Conservation (phyloP, 2,888 invertebrate species). For the Acronicta alni region DNA sequence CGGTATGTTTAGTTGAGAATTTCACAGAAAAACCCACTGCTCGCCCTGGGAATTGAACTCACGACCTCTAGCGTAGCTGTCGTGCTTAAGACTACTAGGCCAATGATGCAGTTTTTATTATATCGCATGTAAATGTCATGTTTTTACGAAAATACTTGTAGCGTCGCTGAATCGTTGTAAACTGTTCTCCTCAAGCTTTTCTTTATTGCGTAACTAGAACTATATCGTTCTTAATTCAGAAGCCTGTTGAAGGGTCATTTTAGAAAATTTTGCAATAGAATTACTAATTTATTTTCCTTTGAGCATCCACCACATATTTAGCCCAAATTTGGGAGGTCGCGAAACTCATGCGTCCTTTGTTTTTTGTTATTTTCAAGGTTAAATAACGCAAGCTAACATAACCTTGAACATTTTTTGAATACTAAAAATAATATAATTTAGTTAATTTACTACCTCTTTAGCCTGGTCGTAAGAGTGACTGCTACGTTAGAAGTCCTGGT, state of each 20-base stretch:
- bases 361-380: too few species aligned
- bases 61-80: too few species aligned
- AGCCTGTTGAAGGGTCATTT: slow-evolving; percentile 7
- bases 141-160: slow-evolving; percentile 6
- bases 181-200: slow-evolving; percentile 6
- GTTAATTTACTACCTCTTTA: too few species aligned
- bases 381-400: slow-evolving; percentile 10
- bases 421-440: neutral
- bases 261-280: slow-evolving; percentile 36
- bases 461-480: too few species aligned
- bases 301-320: slow-evolving; percentile 18
- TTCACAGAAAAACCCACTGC: too few species aligned
- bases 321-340: neutral
- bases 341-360: slow-evolving; percentile 20
- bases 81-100: too few species aligned
- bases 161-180: neutral
- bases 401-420: slow-evolving; percentile 12
- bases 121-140: slow-evolving; percentile 4
- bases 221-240: slow-evolving; percentile 24
- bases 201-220: slow-evolving; percentile 24
- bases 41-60: too few species aligned
- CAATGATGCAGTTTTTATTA: neutral
- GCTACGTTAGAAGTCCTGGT: too few species aligned
- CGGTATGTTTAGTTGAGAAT: too few species aligned
- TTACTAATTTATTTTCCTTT: slow-evolving; percentile 40